Percentiles rank a stretch among this genome's conserved stretches.
Evolutionary conservation across 2,113 vertebrate genomes (phyloP).

Genomic region (Cettia cetti): DNA sequence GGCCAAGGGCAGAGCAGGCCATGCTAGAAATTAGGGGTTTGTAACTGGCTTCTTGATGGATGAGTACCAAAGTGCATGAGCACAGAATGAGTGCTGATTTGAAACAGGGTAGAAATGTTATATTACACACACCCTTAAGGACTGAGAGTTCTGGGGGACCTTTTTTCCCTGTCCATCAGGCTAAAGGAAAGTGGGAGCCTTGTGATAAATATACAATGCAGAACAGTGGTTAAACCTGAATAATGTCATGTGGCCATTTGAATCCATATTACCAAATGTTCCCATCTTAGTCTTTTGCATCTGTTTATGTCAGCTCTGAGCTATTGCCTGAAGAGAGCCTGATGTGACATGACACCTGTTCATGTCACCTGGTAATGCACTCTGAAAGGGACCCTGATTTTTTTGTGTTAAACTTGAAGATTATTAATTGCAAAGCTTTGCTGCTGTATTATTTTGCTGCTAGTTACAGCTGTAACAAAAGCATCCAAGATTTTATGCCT

Average conservation of each 20-base stretch:
- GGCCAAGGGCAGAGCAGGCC: not conserved
- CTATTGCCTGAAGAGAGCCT: constrained; percentile 34
- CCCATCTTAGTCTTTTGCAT: constrained; percentile 22
- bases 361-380: constrained; percentile 54
- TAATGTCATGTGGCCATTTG: not conserved
- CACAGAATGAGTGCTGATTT: not conserved
- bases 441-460: constrained; percentile 52
- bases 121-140: too few relatives aligned
- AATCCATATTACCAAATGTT: not conserved
- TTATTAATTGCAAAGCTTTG: constrained; percentile 54
- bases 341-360: constrained; percentile 47
- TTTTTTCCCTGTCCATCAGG: not conserved
- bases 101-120: not conserved
- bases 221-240: not conserved
- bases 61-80: not conserved
- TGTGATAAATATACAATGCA: not conserved
- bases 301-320: constrained; percentile 62
- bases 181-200: not conserved
- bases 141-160: not conserved
- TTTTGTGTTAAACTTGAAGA: constrained; percentile 14
- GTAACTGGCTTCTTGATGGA: not conserved
- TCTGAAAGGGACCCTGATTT: constrained; percentile 15
- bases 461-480: constrained; percentile 45
- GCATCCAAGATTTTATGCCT: constrained; percentile 23
- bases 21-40: not conserved